Evolutionary conservation across 2,888 invertebrate genomes (phyloP), one percentile per base, ranked within the genome.

Genomic region (Oxyteleia sp.): DNA sequence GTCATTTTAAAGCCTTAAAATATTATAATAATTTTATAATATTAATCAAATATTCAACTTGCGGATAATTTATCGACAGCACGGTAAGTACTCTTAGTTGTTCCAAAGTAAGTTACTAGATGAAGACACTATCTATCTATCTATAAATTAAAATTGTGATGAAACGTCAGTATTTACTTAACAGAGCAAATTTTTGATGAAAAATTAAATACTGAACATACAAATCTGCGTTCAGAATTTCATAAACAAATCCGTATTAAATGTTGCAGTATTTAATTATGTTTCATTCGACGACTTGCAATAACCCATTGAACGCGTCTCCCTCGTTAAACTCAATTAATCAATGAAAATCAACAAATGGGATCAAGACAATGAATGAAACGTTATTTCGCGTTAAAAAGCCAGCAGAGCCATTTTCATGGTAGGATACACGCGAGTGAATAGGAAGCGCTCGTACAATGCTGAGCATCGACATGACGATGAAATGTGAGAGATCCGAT

Each of bases 401-500:
- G 38, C 35, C 26, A 32, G 47, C 23, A 5, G 35, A 75, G 64
- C 55, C 69, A 79, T 47, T 79, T 79, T 79, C 71, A 69, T 38
- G 69, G 47, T 57, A 45, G 55, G 78, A 69, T 79, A 43, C 69
- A 35, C 71, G 20, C 23, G 45, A 53, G 20, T 55, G 69, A 69
- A 69, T 63, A 53, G 23, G 53, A 53, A 45, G 16, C 20, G 41
- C 41, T 59, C 18, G 68, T 66, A 66, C 47, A 51, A 76, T 68
- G 49, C 35, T 45, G 29, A 45, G 57, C 66, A 38, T 64, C 49
- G 66, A 76, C 35, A 11, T 51, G 69, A 29, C 57, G 47, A 53
- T 55, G 63, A 79, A 79, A 63, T 63, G 78, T 64, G 78, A 78
- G 78, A 78, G 63, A 74, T 69, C 55, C 26, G 57, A 76, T 68